Conservation (phyloP, 1,140 invertebrate genomes). For the Reticulitermes speratus region DNA sequence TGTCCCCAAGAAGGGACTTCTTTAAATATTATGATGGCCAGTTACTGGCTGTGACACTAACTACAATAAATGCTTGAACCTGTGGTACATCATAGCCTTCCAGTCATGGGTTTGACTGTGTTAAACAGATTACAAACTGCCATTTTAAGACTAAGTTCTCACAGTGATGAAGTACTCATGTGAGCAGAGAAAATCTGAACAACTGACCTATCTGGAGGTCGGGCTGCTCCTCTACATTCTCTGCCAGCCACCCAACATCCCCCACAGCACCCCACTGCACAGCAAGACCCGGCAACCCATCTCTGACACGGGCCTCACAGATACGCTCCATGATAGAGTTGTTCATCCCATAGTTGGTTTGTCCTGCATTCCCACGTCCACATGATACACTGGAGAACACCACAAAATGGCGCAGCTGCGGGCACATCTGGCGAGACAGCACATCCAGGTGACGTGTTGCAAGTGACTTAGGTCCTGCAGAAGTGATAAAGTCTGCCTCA, state of each 20-base stretch:
- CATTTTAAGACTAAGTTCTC: too few relatives aligned
- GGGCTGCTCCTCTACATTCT: constrained; percentile 76
- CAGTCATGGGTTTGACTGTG: too few relatives aligned
- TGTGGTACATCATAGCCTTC: too few relatives aligned
- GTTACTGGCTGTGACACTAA: too few relatives aligned
- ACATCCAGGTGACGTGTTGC: constrained; percentile 59
- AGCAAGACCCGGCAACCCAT: constrained; percentile 51
- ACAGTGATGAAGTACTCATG: too few relatives aligned
- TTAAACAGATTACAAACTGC: too few relatives aligned
- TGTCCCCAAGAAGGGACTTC: too few relatives aligned
- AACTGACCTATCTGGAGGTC: not conserved
- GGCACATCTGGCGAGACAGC: constrained; percentile 49
- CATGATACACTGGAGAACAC: constrained; percentile 49
- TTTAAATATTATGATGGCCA: too few relatives aligned
- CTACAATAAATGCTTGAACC: too few relatives aligned
- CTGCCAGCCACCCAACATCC: constrained; percentile 71
- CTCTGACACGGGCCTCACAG: constrained; percentile 54
- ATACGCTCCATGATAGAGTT: constrained; percentile 68
- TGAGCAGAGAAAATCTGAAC: too few relatives aligned
- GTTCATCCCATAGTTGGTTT: constrained; percentile 66
- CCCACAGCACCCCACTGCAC: constrained; percentile 51
- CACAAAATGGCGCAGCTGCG: constrained; percentile 54
- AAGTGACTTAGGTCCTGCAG: constrained; percentile 58
- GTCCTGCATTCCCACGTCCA: constrained; percentile 68
- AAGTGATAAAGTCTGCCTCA: constrained; percentile 54